A percentile compares a stretch with the other conserved stretches of the same genome.
phyloP scores from a whole-genome alignment of 23 tunicate genomes.

The Ascidia mentula region DNA sequence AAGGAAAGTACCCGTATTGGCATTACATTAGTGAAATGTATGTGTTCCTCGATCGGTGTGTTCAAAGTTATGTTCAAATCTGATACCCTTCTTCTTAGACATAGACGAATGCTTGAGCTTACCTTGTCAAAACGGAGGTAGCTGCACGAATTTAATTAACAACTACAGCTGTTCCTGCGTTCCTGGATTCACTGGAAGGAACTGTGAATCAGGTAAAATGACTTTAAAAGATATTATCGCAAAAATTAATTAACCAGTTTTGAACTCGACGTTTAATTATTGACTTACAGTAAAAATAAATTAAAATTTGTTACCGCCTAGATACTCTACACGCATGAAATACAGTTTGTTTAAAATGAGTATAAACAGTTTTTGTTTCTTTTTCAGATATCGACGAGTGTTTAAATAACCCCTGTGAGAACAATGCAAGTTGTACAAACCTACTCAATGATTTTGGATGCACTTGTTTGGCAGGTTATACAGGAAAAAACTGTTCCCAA shows the following conservation, averaged over 20 bases:
- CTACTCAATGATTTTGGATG: not conserved
- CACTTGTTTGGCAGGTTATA: not conserved
- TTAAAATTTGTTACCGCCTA: too few relatives aligned
- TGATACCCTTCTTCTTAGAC: not conserved
- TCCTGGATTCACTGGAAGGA: slow-evolving; percentile 15
- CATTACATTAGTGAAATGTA: too few relatives aligned
- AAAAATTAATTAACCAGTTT: too few relatives aligned
- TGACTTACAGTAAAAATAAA: too few relatives aligned
- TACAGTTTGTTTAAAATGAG: too few relatives aligned
- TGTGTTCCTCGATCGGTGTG: too few relatives aligned
- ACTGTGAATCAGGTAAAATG: not conserved
- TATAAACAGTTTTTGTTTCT: too few relatives aligned
- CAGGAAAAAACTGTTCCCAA: not conserved
- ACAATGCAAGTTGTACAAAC: not conserved
- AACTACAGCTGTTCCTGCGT: not conserved
- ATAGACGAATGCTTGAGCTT: not conserved
- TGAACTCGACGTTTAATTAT: too few relatives aligned
- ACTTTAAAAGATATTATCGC: too few relatives aligned
- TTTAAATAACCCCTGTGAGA: not conserved
- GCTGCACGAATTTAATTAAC: not conserved
- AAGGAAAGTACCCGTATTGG: too few relatives aligned
- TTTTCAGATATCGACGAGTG: not conserved
- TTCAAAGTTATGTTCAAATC: too few relatives aligned
- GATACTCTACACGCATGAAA: too few relatives aligned
- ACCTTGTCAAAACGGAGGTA: not conserved